Conservation (phyloP, 1,140 invertebrate species). For the Drosophila insularis region DNA sequence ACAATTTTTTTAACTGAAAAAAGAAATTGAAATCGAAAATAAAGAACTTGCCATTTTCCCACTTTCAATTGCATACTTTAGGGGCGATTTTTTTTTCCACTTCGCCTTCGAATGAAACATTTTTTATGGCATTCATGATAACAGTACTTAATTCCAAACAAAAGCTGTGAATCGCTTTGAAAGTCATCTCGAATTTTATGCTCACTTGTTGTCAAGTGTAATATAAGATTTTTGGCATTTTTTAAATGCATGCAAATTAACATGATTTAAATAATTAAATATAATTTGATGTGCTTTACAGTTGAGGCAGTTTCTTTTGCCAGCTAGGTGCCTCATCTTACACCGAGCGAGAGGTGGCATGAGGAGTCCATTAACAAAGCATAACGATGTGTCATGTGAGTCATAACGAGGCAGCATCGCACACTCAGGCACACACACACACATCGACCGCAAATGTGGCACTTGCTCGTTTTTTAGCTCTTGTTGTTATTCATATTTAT, state of each 20-base stretch:
- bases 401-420: constrained; percentile 42
- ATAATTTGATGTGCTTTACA: constrained; percentile 72
- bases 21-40: no score
- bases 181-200: background rate
- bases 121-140: no score
- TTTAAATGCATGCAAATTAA: constrained; percentile 68
- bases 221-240: constrained; percentile 44
- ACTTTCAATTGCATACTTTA: no score
- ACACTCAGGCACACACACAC: constrained; percentile 8
- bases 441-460: constrained; percentile 57
- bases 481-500: constrained; percentile 72
- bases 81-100: no score
- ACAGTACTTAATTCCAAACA: background rate
- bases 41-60: no score
- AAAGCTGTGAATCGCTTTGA: background rate
- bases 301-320: constrained; percentile 27
- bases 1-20: no score
- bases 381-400: constrained; percentile 77
- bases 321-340: constrained; percentile 1
- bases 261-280: constrained; percentile 78
- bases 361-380: constrained; percentile 75
- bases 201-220: constrained; percentile 3
- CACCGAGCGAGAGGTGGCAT: constrained; percentile 41
- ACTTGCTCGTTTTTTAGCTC: constrained; percentile 40
- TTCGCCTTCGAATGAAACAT: no score